These are phyloP conservation scores for Aurelia coerulea DNA, from an alignment of 30 jellyfish, hydroid and myxozoan species.

Conservation along the genomic window DNA sequence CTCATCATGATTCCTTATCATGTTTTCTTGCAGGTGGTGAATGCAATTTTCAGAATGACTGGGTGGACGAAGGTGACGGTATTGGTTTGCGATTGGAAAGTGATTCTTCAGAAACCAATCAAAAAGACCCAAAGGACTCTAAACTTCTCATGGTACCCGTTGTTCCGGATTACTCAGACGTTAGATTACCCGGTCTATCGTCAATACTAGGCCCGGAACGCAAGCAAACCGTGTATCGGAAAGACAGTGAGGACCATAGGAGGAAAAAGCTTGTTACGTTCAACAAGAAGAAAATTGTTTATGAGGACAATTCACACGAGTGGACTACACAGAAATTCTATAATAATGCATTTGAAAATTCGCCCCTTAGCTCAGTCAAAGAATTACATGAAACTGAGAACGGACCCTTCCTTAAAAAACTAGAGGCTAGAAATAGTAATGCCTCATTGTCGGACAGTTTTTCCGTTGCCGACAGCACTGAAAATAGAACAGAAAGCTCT, in stretches of 20 bases:
- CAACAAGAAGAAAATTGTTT: not conserved
- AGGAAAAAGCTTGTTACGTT: constrained; percentile 42
- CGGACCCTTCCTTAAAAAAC: not conserved
- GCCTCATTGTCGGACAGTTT: too few species aligned
- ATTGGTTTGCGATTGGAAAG: constrained; percentile 34
- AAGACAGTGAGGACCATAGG: constrained; percentile 22
- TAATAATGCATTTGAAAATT: constrained; percentile 10
- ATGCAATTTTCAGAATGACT: constrained; percentile 38
- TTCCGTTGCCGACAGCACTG: too few species aligned
- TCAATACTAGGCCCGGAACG: not conserved
- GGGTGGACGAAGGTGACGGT: constrained; percentile 51
- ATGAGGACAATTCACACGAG: constrained; percentile 2
- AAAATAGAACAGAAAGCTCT: too few species aligned
- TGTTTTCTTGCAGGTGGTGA: constrained; percentile 2
- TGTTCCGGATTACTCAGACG: not conserved
- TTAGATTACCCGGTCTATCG: constrained; percentile 24
- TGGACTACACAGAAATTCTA: not conserved
- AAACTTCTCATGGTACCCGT: constrained; percentile 21
- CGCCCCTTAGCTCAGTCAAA: constrained; percentile 2
- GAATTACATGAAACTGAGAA: constrained; percentile 9
- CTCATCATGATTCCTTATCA: too few species aligned
- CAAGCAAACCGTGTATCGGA: constrained; percentile 4
- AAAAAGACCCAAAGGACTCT: constrained; percentile 1
- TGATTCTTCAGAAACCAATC: not conserved
- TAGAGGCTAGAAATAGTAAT: too few species aligned